phyloP scores from a whole-genome alignment of 2,797 vertebrate species.

The Lutjanus campechanus region DNA sequence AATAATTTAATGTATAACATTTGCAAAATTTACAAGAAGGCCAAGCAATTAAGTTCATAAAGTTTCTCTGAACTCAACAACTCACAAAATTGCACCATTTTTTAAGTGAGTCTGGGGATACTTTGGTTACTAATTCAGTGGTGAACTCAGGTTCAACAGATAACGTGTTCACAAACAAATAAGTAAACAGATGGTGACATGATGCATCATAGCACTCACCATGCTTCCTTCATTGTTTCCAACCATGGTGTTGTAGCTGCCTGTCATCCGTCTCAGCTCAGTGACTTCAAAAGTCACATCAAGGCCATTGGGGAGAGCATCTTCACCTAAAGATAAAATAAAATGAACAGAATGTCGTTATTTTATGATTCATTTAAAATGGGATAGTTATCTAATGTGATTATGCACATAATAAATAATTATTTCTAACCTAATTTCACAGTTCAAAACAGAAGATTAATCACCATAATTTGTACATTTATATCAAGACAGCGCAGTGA shows the following conservation, averaged over 20 bases:
- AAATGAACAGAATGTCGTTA: neutral
- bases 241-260: constrained; percentile 98
- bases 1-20: too few relatives aligned
- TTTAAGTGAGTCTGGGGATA: too few relatives aligned
- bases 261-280: constrained; percentile 92
- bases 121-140: too few relatives aligned
- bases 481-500: neutral
- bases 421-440: neutral
- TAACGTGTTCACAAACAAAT: neutral
- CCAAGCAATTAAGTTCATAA: too few relatives aligned
- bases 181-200: neutral
- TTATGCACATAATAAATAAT: neutral
- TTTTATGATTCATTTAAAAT: neutral
- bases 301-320: constrained; percentile 95
- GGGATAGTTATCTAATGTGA: neutral
- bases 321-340: constrained; percentile 85
- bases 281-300: constrained; percentile 97
- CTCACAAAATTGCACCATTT: too few relatives aligned
- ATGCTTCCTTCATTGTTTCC: constrained; percentile 99
- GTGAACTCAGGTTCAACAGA: too few relatives aligned
- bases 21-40: too few relatives aligned
- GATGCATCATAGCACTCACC: constrained; percentile 82
- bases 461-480: neutral
- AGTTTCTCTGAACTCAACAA: too few relatives aligned
- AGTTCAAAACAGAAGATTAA: neutral